Base-by-base conservation (phyloP, 2,113 vertebrate species). In the Vulpes lagopus region DNA sequence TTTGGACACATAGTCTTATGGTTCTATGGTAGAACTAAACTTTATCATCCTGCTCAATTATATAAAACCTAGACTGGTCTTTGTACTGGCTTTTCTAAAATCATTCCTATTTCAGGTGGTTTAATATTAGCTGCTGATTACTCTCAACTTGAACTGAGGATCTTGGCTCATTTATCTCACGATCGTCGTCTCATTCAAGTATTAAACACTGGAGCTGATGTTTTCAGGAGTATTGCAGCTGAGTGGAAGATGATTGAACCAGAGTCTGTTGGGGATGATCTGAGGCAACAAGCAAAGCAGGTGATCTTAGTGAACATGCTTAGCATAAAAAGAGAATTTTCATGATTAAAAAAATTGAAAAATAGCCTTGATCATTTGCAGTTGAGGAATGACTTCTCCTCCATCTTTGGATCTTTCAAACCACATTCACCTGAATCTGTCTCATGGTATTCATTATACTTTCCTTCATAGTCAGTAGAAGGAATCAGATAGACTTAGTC, bases 241-340 rank as follows among this genome's bases (percentile, higher is more conserved):
- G 99, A 99, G 82, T 99, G 99, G 99, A 99, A 99, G 98, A 99
- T 99, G 98, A 97, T 99, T 0, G 99, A 99, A 65, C 98, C 98
- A 0, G 98, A 98, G 74, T 96, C 98, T 62, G 99, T 99, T 73
- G 99, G 99, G 15, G 99, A 99, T 57, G 95, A 84, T 71, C 98
- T 99, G 81, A 99, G 99, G 97, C 99, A 99, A 93, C 99, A 99
- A 94, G 99, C 99, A 73, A 99, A 99, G 96, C 99, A 99, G 99
- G 99, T 99, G 87, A 91, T 38, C 92, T 97, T 94, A 49, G 92
- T 59, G 55, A 82, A 38, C 20, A 8, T 35, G 30, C 32, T 59
- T 78, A 27, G 38, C 3, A 23, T 11, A 76, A 81, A 81, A 43
- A 55, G 53, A 22, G 55, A 86, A 38, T 69, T 85, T 90, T 35